Percentiles rank a stretch among this genome's conserved stretches.
Conservation (phyloP, 2,113 vertebrate genomes). For the Phasianus colchicus region DNA sequence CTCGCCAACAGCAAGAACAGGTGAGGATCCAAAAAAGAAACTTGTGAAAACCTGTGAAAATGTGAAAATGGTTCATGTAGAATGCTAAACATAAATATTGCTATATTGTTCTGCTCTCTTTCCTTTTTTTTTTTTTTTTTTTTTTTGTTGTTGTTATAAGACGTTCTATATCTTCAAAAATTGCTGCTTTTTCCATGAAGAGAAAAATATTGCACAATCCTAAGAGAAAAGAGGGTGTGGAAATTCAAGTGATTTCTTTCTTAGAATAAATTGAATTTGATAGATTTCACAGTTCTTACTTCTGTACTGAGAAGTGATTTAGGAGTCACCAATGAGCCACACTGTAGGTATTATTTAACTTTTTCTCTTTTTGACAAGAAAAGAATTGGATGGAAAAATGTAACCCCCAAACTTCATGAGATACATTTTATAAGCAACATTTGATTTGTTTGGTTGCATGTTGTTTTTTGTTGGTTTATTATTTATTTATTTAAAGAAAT, state of each 20-base stretch:
- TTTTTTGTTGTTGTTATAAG: neutral
- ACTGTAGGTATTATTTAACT: neutral
- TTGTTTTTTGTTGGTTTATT: neutral
- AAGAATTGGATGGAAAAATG: neutral
- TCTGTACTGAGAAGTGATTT: neutral
- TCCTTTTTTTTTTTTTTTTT: neutral
- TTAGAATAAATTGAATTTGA: neutral
- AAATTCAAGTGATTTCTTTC: neutral
- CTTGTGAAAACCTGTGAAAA: neutral
- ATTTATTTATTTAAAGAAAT: neutral
- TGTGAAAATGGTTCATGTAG: slow-evolving; percentile 7
- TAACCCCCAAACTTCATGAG: neutral
- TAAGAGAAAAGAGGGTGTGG: neutral
- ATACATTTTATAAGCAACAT: neutral
- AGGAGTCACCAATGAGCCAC: neutral
- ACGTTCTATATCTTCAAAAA: neutral
- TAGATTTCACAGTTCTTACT: neutral
- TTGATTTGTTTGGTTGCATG: neutral
- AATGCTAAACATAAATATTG: neutral
- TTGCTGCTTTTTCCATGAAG: neutral
- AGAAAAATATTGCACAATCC: neutral
- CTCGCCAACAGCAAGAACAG: slow-evolving; percentile 98
- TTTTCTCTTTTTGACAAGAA: neutral
- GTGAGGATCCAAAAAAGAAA: slow-evolving; percentile 78
- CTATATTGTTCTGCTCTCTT: neutral